Evolutionary conservation across 2,888 invertebrate genomes (phyloP), one percentile per base, ranked within the genome.

Genomic region (Cylloceria caligata): DNA sequence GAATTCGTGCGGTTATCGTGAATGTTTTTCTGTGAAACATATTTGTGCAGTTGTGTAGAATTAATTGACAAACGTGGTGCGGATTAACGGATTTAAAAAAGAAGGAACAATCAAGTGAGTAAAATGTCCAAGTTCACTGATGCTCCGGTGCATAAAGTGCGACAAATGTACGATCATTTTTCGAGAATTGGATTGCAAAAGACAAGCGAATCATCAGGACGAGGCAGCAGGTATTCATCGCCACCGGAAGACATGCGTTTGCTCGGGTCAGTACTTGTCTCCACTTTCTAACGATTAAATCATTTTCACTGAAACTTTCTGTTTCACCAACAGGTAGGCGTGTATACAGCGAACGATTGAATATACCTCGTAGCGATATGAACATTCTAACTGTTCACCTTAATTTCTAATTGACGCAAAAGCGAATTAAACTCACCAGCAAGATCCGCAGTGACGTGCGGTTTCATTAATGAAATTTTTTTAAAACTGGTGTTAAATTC

Each of bases 251-350:
- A 76, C 11, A 79, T 81, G 65, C 84, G 79, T 73, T 83, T 89
- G 52, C 86, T 89, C 6, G 86, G 89, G 89, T 89, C 77, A 86
- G 89, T 89, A 34, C 6, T 6, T 60, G 34, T 0, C 16, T 7
- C 7, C 16, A 85, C 55, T 65, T 55, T 75, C 42, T 75, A 67
- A 75, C 7, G 19, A 24, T 69, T 55, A 36, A 11, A 13, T 24
- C 21, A 55, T 55, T 68, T 68, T 49, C 47, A 30, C 7, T 30
- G 16, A 24, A 19, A 21, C 21, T 42, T n/a, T 64, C 21, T 30
- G 30, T 30, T 30, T 5, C 30, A 30, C 3, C 30, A 4, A 30
- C 30, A 11, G 11, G 30, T 16, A 19, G 34, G 13, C 49, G 30
- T 67, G 30, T 67, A 11, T 24, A 9, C n/a, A 52, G 6, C 6